Evolutionary conservation across 2,113 vertebrate species (phyloP), one percentile per base, ranked within the genome.

Genomic region (Hymenochirus boettgeri): DNA sequence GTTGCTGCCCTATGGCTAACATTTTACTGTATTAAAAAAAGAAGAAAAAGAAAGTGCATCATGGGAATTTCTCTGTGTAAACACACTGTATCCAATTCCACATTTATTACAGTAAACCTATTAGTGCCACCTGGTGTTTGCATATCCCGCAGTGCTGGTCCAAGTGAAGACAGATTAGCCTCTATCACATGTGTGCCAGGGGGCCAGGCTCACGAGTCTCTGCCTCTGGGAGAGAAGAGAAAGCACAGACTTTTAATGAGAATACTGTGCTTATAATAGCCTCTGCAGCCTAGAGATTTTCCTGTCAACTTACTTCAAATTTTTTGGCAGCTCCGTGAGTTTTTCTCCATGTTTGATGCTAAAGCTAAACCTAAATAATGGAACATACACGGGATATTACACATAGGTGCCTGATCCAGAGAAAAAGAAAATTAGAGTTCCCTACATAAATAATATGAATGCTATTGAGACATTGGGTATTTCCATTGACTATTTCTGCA

Each of bases 41-140:
- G n/a, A n/a, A n/a, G n/a, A n/a, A n/a, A n/a, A n/a, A n/a, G n/a
- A n/a, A n/a, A n/a, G n/a, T n/a, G n/a, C n/a, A n/a, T n/a, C 74
- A 61, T 82, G 82, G 79, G 75, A 80, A 77, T 79, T 83, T 79
- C 75, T 69, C 73, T 72, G 76, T 72, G 75, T 76, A n/a, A 79
- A 76, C 52, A 65, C 74, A 75, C 78, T 77, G 76, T 80, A 82
- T 80, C 80, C 82, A 83, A 78, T 80, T 80, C 80, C 84, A 78
- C 69, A 78, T 79, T 75, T 79, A 80, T 82, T 84, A 78, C 82
- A 81, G 86, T 86, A 91, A 91, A 87, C 84, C 85, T 84, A 89
- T 93, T 91, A 85, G 81, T 88, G 89, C 87, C 85, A 88, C 87
- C 88, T 88, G 85, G 85, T n/a, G 85, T 86, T 86, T 85, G 79